phyloP scores from a whole-genome alignment of 1,140 invertebrate genomes.

The Cheumatopsyche charites region DNA sequence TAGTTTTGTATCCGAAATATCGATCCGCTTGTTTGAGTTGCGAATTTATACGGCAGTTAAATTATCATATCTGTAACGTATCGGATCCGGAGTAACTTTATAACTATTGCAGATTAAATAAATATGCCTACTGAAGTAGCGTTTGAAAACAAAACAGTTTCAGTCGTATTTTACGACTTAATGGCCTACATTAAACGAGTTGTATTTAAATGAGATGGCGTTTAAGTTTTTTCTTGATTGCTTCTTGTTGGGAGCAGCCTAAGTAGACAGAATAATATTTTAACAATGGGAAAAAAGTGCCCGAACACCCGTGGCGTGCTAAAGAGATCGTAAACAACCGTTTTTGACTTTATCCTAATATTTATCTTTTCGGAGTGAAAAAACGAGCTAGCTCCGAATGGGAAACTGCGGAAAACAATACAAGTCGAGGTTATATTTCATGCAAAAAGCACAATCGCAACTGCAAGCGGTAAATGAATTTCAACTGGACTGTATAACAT shows the following conservation, averaged over 20 bases:
- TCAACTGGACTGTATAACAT: no score
- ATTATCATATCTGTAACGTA: no score
- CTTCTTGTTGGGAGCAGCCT: neutral
- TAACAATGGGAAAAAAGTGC: constrained; percentile 3
- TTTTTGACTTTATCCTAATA: constrained; percentile 27
- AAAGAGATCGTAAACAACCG: constrained; percentile 25
- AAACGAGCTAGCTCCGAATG: constrained; percentile 1
- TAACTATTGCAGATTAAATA: no score
- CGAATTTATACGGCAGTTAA: no score
- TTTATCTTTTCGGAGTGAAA: constrained; percentile 25
- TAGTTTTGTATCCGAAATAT: no score
- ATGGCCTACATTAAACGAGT: no score
- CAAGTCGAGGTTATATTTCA: constrained; percentile 5
- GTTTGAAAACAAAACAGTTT: no score
- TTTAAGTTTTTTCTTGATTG: neutral
- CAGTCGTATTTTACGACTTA: no score
- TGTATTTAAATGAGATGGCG: no score
- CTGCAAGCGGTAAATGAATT: neutral
- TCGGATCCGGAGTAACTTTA: no score
- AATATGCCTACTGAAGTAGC: no score
- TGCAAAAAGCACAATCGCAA: neutral
- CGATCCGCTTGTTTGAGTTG: no score
- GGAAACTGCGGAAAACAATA: constrained; percentile 10
- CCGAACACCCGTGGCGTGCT: neutral
- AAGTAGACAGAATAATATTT: constrained; percentile 7